Evolutionary conservation across 2,113 vertebrate genomes (phyloP).

Genomic region (Pygoscelis antarcticus): DNA sequence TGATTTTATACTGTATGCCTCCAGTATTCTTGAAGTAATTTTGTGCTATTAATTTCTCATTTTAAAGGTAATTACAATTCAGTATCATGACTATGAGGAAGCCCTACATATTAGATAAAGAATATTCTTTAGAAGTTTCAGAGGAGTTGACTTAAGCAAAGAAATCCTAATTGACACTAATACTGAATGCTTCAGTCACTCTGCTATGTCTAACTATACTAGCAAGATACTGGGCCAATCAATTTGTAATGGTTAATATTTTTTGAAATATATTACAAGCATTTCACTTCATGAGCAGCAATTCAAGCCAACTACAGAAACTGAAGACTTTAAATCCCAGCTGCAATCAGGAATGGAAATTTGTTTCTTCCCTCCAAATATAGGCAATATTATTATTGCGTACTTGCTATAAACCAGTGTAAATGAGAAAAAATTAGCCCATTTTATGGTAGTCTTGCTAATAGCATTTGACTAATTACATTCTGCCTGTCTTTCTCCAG

Average conservation of each 20-base stretch:
- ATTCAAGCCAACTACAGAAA: not conserved
- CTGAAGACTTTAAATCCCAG: not conserved
- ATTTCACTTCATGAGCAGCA: not conserved
- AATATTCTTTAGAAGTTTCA: not conserved
- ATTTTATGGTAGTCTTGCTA: not conserved
- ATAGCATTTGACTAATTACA: not conserved
- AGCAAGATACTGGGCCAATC: not conserved
- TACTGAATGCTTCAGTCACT: not conserved
- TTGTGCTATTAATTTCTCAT: not conserved
- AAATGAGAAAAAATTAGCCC: not conserved
- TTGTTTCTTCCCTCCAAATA: not conserved
- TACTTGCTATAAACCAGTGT: not conserved
- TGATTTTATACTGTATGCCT: not conserved
- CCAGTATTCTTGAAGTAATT: not conserved
- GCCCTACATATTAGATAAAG: not conserved
- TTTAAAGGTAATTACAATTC: not conserved
- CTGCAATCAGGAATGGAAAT: not conserved
- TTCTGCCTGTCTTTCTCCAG: not conserved
- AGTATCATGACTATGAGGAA: not conserved
- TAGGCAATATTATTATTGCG: accelerated
- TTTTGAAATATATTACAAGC: not conserved
- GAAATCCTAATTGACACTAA: not conserved
- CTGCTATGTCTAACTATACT: not conserved
- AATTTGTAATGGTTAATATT: not conserved
- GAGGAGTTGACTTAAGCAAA: not conserved